phyloP scores from a whole-genome alignment of 2,113 vertebrate genomes.

The Indri indri region DNA sequence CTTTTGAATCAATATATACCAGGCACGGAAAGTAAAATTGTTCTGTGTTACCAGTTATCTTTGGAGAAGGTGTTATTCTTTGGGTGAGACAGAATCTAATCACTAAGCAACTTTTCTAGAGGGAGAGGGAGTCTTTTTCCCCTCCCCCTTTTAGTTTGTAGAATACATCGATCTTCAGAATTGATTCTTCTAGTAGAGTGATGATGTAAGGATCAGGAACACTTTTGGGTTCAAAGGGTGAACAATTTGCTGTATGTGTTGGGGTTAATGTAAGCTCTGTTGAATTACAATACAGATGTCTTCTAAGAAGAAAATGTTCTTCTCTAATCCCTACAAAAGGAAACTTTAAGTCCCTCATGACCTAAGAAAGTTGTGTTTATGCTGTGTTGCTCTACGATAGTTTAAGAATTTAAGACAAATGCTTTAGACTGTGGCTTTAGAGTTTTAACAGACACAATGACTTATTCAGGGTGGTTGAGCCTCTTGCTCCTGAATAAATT shows the following conservation, averaged over 20 bases:
- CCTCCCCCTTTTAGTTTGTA: neutral
- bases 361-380: neutral
- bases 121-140: neutral
- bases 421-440: neutral
- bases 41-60: neutral
- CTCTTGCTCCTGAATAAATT: constrained; percentile 15
- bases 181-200: neutral
- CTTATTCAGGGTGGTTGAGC: neutral
- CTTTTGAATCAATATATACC: neutral
- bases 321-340: neutral
- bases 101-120: neutral
- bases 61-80: constrained; percentile 30
- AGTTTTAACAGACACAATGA: neutral
- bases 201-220: neutral
- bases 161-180: neutral
- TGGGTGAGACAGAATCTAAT: neutral
- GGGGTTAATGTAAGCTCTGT: neutral
- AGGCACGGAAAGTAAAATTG: neutral
- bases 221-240: neutral
- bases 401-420: constrained; percentile 17
- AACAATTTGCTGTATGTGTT: neutral
- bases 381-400: neutral
- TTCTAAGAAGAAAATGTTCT: constrained; percentile 36
- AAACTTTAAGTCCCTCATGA: neutral
- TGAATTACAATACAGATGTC: neutral